Evolutionary conservation across 2,797 vertebrate species (phyloP).

Genomic region (Prionace glauca): DNA sequence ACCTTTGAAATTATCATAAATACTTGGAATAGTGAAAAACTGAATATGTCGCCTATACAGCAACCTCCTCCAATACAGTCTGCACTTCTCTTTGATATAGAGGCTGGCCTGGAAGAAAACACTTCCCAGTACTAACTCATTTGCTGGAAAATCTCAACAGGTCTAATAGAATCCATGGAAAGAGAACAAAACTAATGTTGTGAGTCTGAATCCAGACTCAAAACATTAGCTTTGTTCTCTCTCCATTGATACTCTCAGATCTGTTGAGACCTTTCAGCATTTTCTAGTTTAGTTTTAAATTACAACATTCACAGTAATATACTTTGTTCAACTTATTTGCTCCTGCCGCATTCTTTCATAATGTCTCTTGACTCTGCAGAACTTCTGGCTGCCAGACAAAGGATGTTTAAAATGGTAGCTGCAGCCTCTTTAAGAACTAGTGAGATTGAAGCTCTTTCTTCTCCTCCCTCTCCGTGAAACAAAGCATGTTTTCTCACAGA

Average conservation of each 20-base stretch:
- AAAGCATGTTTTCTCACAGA: no score
- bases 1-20: background rate
- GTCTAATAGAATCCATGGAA: no score
- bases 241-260: no score
- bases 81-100: background rate
- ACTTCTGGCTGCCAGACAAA: background rate
- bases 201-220: no score
- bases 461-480: background rate
- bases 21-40: background rate
- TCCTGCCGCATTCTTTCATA: no score
- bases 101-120: background rate
- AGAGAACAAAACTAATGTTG: no score
- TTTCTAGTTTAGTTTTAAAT: no score
- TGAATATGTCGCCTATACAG: background rate
- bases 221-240: no score
- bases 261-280: background rate
- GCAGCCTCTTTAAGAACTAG: background rate
- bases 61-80: background rate
- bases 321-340: background rate
- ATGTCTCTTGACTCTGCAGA: no score
- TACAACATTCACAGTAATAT: no score
- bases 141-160: no score
- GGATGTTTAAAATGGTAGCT: background rate
- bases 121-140: background rate
- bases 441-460: background rate